phyloP scores from a whole-genome alignment of 2,113 vertebrate species.

The Zapornia atra region DNA sequence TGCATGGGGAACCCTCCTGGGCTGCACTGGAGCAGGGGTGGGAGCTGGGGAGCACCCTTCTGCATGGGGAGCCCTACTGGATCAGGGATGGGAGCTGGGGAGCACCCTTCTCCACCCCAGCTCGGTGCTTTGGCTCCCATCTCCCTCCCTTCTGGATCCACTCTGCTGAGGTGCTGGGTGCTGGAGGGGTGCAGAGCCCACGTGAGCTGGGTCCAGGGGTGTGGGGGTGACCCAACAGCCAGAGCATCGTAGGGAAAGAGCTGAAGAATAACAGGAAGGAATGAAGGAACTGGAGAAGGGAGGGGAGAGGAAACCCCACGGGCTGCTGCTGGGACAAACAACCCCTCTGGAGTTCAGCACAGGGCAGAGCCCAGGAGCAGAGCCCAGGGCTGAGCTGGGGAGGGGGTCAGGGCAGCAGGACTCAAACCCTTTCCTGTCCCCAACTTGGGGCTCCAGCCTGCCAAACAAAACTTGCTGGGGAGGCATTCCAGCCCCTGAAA shows the following conservation, averaged over 20 bases:
- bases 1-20: rapidly evolving
- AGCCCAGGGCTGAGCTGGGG: neutral
- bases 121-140: rapidly evolving
- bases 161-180: neutral
- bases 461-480: neutral
- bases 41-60: neutral
- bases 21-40: neutral
- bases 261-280: neutral
- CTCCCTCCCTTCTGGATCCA: neutral
- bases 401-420: neutral
- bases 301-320: neutral
- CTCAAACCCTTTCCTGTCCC: neutral
- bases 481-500: neutral
- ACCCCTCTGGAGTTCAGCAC: neutral
- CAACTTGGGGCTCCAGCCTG: neutral
- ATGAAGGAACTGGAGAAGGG: neutral
- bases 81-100: neutral
- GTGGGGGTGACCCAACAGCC: neutral
- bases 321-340: neutral
- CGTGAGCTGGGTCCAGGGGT: neutral
- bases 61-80: too few relatives aligned
- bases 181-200: neutral
- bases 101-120: neutral
- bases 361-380: neutral
- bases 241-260: neutral